These are phyloP conservation scores for Heliconius ethilla DNA, from an alignment of 2,888 invertebrate genomes.

Conservation along the genomic window DNA sequence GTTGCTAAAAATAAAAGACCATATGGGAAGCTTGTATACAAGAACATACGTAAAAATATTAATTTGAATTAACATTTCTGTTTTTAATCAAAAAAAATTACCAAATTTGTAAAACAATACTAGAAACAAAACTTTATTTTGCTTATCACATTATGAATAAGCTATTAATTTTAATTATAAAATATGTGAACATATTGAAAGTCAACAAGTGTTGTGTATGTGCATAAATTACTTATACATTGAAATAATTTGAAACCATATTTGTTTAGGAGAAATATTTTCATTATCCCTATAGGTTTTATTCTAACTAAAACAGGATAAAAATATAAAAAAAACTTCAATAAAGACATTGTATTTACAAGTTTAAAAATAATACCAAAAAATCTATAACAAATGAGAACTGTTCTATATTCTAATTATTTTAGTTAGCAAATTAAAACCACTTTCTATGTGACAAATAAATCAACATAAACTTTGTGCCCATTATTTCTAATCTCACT, in stretches of 20 bases:
- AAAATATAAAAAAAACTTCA: background rate
- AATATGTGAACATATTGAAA: background rate
- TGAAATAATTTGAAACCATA: background rate
- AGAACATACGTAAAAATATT: background rate
- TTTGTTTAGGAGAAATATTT: background rate
- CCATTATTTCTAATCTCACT: conserved; percentile 40
- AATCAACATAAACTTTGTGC: conserved; percentile 38
- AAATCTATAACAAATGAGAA: background rate
- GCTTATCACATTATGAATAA: background rate
- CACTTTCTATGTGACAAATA: background rate
- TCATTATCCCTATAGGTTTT: background rate
- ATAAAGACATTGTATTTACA: background rate
- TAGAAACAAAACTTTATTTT: background rate
- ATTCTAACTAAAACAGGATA: background rate
- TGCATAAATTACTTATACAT: background rate
- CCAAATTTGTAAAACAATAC: background rate
- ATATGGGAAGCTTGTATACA: background rate
- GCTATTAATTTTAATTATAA: background rate
- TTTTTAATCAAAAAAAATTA: background rate
- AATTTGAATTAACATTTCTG: background rate
- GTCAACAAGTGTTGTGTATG: background rate
- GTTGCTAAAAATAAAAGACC: too few species aligned
- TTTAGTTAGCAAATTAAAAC: background rate
- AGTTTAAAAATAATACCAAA: background rate
- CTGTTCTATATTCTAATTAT: background rate